phyloP scores from a whole-genome alignment of 2,888 invertebrate genomes.

The Drosophila pseudotalamancana region DNA sequence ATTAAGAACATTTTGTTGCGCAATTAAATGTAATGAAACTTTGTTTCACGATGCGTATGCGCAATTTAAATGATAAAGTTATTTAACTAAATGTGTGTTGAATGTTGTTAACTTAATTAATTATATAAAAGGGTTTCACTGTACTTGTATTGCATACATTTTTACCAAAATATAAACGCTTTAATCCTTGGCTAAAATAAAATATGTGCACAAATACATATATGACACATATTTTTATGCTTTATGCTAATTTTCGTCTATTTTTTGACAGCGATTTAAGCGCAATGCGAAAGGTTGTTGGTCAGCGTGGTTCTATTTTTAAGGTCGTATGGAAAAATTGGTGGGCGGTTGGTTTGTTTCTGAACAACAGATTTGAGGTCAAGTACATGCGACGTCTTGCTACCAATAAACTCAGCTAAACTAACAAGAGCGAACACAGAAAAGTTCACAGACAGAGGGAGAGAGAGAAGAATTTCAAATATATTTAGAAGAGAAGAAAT shows the following conservation, averaged over 20 bases:
- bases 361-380: conserved; percentile 45
- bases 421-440: conserved; percentile 2
- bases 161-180: background rate
- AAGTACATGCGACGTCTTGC: conserved; percentile 40
- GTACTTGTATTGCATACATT: too few relatives aligned
- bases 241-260: conserved; percentile 34
- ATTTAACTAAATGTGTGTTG: background rate
- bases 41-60: conserved; percentile 17
- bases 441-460: conserved; percentile 12
- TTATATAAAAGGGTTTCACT: too few relatives aligned
- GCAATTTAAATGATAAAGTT: conserved; percentile 10
- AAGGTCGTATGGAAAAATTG: conserved; percentile 28
- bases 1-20: conserved; percentile 17
- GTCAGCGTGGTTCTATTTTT: conserved; percentile 36
- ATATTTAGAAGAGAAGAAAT: background rate
- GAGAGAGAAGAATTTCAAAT: background rate
- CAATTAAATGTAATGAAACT: background rate
- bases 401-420: conserved; percentile 4
- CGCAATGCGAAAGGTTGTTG: conserved; percentile 26
- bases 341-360: conserved; percentile 11
- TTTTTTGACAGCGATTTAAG: conserved; percentile 52
- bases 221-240: conserved; percentile 13
- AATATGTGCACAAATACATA: background rate
- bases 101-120: too few relatives aligned
- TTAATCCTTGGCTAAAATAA: background rate